Evolutionary conservation across 2,888 invertebrate species (phyloP).

Genomic region (Diplazon laetatorius): DNA sequence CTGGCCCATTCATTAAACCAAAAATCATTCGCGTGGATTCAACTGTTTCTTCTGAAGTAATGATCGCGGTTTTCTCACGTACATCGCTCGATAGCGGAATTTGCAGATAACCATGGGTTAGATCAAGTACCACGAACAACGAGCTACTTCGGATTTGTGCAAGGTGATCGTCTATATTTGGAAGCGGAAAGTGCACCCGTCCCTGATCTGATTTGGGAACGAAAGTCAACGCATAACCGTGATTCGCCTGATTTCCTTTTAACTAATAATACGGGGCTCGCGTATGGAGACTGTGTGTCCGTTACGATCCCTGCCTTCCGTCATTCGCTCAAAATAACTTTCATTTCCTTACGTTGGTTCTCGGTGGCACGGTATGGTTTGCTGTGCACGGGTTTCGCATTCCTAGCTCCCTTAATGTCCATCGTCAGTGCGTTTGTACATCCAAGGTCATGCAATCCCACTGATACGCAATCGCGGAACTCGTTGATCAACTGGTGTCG

Average conservation of each 20-base stretch:
- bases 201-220: too few species aligned
- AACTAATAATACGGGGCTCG: neutral
- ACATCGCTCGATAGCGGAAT: conserved; percentile 31
- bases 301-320: neutral
- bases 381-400: too few species aligned
- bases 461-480: too few species aligned
- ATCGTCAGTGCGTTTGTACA: too few species aligned
- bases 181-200: conserved; percentile 50
- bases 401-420: too few species aligned
- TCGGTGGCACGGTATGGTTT: too few species aligned
- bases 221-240: too few species aligned
- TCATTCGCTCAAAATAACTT: neutral
- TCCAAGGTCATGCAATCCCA: too few species aligned
- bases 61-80: conserved; percentile 51
- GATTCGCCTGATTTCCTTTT: too few species aligned
- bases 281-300: neutral
- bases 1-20: conserved; percentile 70
- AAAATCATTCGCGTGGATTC: conserved; percentile 70
- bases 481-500: too few species aligned
- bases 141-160: conserved; percentile 14
- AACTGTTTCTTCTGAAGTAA: conserved; percentile 65
- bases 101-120: conserved; percentile 50
- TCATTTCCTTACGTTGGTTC: too few species aligned
- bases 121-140: conserved; percentile 32
- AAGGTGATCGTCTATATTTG: conserved; percentile 45